Conservation (phyloP, 2,888 invertebrate species). For the Eulithis prunata region DNA sequence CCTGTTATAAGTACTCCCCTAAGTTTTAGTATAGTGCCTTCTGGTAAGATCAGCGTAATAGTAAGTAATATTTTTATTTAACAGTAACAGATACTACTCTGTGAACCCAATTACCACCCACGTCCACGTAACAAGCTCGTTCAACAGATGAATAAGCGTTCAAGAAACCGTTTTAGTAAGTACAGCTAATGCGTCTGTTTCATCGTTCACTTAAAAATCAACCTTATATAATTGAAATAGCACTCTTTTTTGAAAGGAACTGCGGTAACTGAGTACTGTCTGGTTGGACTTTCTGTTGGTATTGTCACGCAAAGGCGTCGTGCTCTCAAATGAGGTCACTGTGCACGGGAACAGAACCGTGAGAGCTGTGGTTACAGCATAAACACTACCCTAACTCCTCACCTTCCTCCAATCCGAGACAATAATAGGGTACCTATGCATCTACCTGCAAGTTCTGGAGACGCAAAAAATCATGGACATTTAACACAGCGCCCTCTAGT, state of each 20-base stretch:
- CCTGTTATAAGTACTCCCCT: too few relatives aligned
- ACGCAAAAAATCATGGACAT: too few relatives aligned
- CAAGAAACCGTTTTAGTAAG: conserved; percentile 30
- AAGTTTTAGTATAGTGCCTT: too few relatives aligned
- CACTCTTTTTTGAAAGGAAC: conserved; percentile 1
- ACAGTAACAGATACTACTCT: not conserved
- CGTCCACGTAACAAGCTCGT: conserved; percentile 25
- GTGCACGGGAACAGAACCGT: conserved; percentile 1
- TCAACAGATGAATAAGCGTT: conserved; percentile 33
- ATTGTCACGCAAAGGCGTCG: conserved; percentile 37
- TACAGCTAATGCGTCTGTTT: conserved; percentile 25
- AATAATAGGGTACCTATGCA: too few relatives aligned
- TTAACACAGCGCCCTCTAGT: too few relatives aligned
- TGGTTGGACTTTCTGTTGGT: conserved; percentile 35
- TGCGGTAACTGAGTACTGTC: conserved; percentile 18
- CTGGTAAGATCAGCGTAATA: too few relatives aligned
- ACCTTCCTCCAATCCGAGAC: too few relatives aligned
- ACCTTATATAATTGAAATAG: conserved; percentile 13
- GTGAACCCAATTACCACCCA: conserved; percentile 13
- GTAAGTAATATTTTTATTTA: too few relatives aligned
- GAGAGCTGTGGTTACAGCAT: too few relatives aligned
- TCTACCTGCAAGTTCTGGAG: too few relatives aligned
- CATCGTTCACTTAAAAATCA: conserved; percentile 4
- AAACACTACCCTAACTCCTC: too few relatives aligned
- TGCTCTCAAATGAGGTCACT: conserved; percentile 39